phyloP scores from a whole-genome alignment of 2,113 vertebrate genomes.

The Murina feae region DNA sequence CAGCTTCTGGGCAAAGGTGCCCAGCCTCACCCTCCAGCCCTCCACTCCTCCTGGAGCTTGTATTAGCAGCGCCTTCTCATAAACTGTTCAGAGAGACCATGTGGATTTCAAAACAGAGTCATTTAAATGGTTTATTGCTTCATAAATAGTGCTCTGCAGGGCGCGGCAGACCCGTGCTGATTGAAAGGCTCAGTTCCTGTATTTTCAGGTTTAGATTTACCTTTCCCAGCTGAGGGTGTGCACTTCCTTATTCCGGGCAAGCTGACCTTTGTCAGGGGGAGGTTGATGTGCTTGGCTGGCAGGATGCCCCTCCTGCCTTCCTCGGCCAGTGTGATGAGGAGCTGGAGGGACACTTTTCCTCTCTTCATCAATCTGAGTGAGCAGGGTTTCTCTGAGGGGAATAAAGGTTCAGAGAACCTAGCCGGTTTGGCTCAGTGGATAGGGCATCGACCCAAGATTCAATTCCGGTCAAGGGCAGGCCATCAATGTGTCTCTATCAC shows the following conservation, averaged over 20 bases:
- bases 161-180: background rate
- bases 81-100: constrained; percentile 6
- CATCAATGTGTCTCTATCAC: too few relatives aligned
- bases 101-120: background rate
- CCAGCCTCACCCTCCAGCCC: background rate
- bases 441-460: too few relatives aligned
- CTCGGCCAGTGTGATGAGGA: background rate
- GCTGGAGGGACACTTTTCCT: background rate
- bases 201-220: constrained; percentile 54
- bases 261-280: constrained; percentile 52
- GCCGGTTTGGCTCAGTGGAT: too few relatives aligned
- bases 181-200: background rate
- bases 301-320: background rate
- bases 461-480: too few relatives aligned
- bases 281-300: constrained; percentile 2
- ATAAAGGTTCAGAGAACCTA: background rate
- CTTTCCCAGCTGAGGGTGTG: background rate
- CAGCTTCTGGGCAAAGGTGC: background rate
- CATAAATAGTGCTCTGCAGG: constrained; percentile 32
- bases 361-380: background rate
- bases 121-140: constrained; percentile 25
- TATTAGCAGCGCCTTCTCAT: background rate
- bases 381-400: background rate
- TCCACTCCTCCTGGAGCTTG: background rate
- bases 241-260: constrained; percentile 51